Evolutionary conservation across 2,113 vertebrate species (phyloP), one percentile per base, ranked within the genome.

Genomic region (Mesembrinibis cayennensis): DNA sequence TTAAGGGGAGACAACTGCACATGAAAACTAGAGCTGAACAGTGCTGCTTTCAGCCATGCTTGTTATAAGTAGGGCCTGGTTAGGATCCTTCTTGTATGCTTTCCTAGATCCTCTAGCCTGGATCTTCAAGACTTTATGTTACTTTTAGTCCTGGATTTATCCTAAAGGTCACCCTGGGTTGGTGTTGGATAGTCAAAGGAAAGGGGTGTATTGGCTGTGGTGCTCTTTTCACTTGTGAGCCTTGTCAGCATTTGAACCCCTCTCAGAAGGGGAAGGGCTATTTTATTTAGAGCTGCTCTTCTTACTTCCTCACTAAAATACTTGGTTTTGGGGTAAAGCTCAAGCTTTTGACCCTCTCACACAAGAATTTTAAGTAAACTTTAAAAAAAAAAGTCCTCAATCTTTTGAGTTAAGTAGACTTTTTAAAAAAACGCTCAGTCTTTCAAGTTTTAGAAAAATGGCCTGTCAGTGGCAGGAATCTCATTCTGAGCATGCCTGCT

Each of bases 41-140:
- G 52, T 13, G 50, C 62, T 92, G 50, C 82, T 81, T 84, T 92
- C 56, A 87, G 63, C 63, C 13, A 2, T 36, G 14, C 59, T 80
- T 1, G 0, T 61, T 66, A 0, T 20, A 42, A 67, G 40, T 5
- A 55, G 23, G 20, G 2, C 4, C 30, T 55, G 29, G 15, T 50
- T 83, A 56, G 55, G 15, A 71, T 83, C 44, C 34, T 81, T n/a
- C 45, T 63, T 29, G 1, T 47, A 8, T 18, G 30, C 47, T 69
- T 87, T 21, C 27, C 42, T 83, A 16, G 38, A 44, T 82, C n/a
- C 47, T 72, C 34, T 71, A 14, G 44, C 67, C 59, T 55, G 52
- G 32, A 49, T 56, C 21, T 56, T 17, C 19, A 78, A 11, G 52
- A 40, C 15, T 53, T 72, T 10, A 19, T 65, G 69, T 53, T 82